Percentiles rank a stretch among this genome's conserved stretches.
Evolutionary conservation across 2,797 vertebrate species (phyloP).

Genomic region (Phoebastria nigripes): DNA sequence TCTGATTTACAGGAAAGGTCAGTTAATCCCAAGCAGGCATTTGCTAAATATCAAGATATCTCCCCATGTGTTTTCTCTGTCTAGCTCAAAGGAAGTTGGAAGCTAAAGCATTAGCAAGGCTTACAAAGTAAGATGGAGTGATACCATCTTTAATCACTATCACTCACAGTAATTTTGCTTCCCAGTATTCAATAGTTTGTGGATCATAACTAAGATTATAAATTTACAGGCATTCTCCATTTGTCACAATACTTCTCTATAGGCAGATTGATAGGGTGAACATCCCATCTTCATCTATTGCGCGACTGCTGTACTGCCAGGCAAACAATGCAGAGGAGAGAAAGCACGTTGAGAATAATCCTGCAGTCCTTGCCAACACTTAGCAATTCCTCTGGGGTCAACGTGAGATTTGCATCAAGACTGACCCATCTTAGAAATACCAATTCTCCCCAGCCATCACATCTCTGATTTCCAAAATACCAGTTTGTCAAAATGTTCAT

Average conservation of each 20-base stretch:
- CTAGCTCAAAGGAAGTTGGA: conserved; percentile 14
- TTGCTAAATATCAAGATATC: conserved; percentile 68
- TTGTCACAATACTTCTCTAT: not conserved
- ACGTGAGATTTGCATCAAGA: not conserved
- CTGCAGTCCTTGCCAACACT: not conserved
- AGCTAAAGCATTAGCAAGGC: conserved; percentile 17
- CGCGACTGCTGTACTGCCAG: not conserved
- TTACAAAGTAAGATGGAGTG: not conserved
- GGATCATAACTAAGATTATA: not conserved
- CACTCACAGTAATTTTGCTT: not conserved
- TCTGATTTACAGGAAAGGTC: conserved; percentile 73
- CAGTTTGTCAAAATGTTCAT: not conserved
- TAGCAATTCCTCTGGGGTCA: not conserved
- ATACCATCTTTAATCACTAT: not conserved
- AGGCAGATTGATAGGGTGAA: not conserved
- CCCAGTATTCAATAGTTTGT: not conserved
- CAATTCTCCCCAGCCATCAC: not conserved
- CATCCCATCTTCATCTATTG: not conserved
- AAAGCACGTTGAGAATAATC: not conserved
- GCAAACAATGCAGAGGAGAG: not conserved
- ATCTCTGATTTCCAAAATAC: not conserved
- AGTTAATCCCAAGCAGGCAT: conserved; percentile 66
- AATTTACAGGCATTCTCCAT: not conserved
- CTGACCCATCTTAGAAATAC: not conserved
- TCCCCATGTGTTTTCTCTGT: conserved; percentile 5